phyloP scores from a whole-genome alignment of 2,113 vertebrate genomes.

The Pholis gunnellus region DNA sequence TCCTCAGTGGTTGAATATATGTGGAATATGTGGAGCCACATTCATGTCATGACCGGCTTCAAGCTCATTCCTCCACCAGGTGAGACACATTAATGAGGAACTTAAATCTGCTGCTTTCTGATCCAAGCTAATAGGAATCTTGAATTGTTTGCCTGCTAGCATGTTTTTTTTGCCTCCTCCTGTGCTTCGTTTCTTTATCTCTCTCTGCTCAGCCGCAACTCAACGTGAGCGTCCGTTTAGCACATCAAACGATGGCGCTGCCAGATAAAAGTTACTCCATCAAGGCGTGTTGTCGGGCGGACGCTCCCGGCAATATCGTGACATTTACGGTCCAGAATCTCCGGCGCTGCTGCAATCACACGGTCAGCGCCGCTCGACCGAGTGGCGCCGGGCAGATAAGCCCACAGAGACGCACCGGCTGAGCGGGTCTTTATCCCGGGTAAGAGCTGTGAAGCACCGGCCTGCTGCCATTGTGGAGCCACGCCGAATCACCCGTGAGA shows the following conservation, averaged over 20 bases:
- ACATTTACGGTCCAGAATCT: conserved; percentile 65
- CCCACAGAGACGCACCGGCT: background rate
- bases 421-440: conserved; percentile 43
- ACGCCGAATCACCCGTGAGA: conserved; percentile 51
- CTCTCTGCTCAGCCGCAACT: background rate
- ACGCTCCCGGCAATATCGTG: conserved; percentile 48
- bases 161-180: background rate
- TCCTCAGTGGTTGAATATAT: background rate
- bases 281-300: conserved; percentile 29
- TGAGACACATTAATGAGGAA: background rate
- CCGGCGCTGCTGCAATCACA: conserved; percentile 21
- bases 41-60: background rate
- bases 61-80: background rate
- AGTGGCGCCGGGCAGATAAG: conserved; percentile 57
- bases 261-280: conserved; percentile 43
- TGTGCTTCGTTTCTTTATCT: conserved; percentile 28
- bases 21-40: background rate
- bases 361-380: conserved; percentile 12
- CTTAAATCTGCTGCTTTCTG: background rate
- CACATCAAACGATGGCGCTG: conserved; percentile 35
- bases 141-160: conserved; percentile 6
- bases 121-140: conserved; percentile 1
- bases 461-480: conserved; percentile 28
- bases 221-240: conserved; percentile 14
- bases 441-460: conserved; percentile 56